These are phyloP conservation scores for Bilobella aurantiaca DNA, from an alignment of 1,140 invertebrate species.

Conservation along the genomic window DNA sequence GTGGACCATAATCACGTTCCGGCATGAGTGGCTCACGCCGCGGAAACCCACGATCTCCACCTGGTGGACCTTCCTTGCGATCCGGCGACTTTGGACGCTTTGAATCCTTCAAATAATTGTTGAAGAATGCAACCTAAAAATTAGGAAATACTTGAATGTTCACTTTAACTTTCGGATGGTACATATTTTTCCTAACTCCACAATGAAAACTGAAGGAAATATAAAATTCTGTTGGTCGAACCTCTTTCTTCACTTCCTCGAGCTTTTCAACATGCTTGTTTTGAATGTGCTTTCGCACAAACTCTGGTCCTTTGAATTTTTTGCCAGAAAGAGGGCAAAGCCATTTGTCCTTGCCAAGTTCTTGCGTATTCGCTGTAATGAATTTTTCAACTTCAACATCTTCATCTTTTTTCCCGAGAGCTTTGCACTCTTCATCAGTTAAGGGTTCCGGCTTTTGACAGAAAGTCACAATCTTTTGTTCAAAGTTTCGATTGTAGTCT, in stretches of 20 bases:
- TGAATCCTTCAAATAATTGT: conserved; percentile 91
- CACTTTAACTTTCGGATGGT: background rate
- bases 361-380: conserved; percentile 84
- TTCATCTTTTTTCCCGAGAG: conserved; percentile 75
- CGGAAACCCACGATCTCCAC: conserved; percentile 14
- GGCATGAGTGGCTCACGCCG: conserved; percentile 25
- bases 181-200: background rate
- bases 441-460: conserved; percentile 57
- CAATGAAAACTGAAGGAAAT: background rate
- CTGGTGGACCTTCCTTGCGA: conserved; percentile 42
- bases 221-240: conserved; percentile 33
- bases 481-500: conserved; percentile 67
- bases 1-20: conserved; percentile 23
- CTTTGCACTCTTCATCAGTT: conserved; percentile 68
- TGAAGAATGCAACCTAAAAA: conserved; percentile 75
- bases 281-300: conserved; percentile 96
- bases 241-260: conserved; percentile 91
- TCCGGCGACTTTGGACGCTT: conserved; percentile 89
- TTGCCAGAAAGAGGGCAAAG: conserved; percentile 95
- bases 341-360: conserved; percentile 95
- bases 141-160: too few species aligned
- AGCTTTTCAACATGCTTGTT: conserved; percentile 96
- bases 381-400: conserved; percentile 90
- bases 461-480: conserved; percentile 80
- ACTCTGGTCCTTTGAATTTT: conserved; percentile 98